These are phyloP conservation scores for Oncorhynchus nerka DNA, from an alignment of 2,113 vertebrate species.

Conservation along the genomic window DNA sequence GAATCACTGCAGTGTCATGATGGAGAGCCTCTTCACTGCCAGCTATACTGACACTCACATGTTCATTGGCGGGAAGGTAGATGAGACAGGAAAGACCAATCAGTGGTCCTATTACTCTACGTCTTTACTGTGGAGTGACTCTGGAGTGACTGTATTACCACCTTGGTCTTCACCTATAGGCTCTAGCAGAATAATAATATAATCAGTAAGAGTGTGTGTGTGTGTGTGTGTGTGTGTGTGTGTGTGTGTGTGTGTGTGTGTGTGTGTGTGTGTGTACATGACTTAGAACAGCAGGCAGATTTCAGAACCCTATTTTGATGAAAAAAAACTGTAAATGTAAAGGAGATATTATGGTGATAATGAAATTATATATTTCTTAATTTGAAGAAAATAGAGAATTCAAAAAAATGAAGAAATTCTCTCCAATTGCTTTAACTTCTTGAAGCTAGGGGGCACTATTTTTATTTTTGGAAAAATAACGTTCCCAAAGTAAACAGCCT, in stretches of 20 bases:
- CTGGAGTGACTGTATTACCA: conserved; percentile 36
- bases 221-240: background rate
- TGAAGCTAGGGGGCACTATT: too few species aligned
- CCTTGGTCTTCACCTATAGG: background rate
- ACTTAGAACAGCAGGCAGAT: too few species aligned
- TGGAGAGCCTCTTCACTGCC: background rate
- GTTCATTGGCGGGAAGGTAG: conserved; percentile 18
- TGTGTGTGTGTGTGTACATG: background rate
- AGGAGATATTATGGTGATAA: background rate
- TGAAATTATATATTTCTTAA: conserved; percentile 16
- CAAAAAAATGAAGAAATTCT: background rate
- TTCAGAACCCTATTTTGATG: background rate
- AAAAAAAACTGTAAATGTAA: background rate
- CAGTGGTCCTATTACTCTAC: conserved; percentile 49
- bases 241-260: too few species aligned
- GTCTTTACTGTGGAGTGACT: conserved; percentile 21
- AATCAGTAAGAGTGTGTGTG: background rate
- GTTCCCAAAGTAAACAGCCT: too few species aligned
- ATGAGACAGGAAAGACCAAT: conserved; percentile 42
- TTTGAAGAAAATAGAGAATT: too few species aligned
- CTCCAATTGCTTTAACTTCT: conserved; percentile 25
- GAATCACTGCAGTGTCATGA: conserved; percentile 34
- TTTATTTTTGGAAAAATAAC: too few species aligned
- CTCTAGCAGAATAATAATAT: too few species aligned
- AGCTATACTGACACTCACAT: conserved; percentile 30